Evolutionary conservation across 2,113 vertebrate species (phyloP).

Genomic region (Vicugna pacos): DNA sequence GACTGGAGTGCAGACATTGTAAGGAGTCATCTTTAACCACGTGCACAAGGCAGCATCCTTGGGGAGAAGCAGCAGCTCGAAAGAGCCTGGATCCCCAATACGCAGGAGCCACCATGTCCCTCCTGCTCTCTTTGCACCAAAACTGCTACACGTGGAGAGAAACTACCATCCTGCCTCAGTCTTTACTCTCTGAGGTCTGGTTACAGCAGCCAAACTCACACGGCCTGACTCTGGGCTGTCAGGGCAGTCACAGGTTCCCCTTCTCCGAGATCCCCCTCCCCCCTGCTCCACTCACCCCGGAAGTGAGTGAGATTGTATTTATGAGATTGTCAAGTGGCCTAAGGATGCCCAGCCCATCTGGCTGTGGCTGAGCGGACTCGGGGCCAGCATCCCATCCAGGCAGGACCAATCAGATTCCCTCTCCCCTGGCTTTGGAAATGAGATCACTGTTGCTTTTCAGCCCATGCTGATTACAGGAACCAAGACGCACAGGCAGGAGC

Average conservation of each 20-base stretch:
- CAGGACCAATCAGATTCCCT: not conserved
- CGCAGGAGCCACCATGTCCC: fast-evolving
- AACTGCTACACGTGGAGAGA: not conserved
- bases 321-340: not conserved
- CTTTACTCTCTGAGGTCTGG: not conserved
- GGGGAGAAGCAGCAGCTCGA: not conserved
- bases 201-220: not conserved
- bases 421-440: not conserved
- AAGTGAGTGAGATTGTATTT: not conserved
- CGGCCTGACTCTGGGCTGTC: not conserved
- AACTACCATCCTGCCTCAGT: not conserved
- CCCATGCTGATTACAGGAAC: not conserved
- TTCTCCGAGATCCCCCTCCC: not conserved
- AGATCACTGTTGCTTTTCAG: not conserved
- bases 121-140: not conserved
- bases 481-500: not conserved
- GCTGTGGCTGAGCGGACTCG: not conserved
- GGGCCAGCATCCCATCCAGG: not conserved
- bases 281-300: not conserved
- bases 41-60: not conserved
- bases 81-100: not conserved
- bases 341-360: not conserved
- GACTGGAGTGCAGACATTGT: not conserved
- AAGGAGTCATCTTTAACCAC: not conserved
- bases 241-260: not conserved